Evolutionary conservation across 2,113 vertebrate genomes (phyloP), one percentile per base, ranked within the genome.

Genomic region (Parotia lawesii): DNA sequence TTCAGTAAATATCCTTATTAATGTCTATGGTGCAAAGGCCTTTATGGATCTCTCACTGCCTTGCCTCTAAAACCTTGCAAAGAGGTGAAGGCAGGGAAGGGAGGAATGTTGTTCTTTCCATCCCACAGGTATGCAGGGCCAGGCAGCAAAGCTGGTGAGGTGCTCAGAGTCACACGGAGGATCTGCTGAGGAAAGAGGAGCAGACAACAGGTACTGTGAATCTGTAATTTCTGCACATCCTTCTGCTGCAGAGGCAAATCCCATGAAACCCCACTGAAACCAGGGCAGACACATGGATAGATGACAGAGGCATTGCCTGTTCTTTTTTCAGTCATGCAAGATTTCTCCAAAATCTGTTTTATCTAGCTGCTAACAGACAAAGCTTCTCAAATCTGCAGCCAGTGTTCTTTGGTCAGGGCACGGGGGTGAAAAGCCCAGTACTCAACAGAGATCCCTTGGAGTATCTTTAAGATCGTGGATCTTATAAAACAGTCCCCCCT

Each of bases 401-500:
- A 89, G 71, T 14, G 2, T 89, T 66, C 7, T 33, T 77, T 60
- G 51, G 62, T 84, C 65, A 67, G 76, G 66, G 85, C 60, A 96
- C 33, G 18, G 38, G 47, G 72, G 37, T 89, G 79, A 93, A 93
- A 85, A 92, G 61, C 75, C n/a, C 58, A 57, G 85, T 73, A 69
- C 85, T 80, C 66, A 92, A 16, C 67, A 92, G 92, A 96, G 96
- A 94, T 98, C 95, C 97, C 97, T 98, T 96, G 70, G 97, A 98
- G 96, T 95, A 97, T 97, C 97, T 97, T 98, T 98, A 97, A 97
- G 95, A 97, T 96, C 61, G 75, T 65, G 86, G 71, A 93, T 96
- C 97, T 89, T 89, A 96, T 97, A 97, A 98, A 98, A 87, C 96
- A 97, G 96, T 77, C 92, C 92, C 64, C 51, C 40, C 96, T 97